These are phyloP conservation scores for Anarhynchus alexandrinus DNA, from an alignment of 2,113 vertebrate species.

Conservation along the genomic window DNA sequence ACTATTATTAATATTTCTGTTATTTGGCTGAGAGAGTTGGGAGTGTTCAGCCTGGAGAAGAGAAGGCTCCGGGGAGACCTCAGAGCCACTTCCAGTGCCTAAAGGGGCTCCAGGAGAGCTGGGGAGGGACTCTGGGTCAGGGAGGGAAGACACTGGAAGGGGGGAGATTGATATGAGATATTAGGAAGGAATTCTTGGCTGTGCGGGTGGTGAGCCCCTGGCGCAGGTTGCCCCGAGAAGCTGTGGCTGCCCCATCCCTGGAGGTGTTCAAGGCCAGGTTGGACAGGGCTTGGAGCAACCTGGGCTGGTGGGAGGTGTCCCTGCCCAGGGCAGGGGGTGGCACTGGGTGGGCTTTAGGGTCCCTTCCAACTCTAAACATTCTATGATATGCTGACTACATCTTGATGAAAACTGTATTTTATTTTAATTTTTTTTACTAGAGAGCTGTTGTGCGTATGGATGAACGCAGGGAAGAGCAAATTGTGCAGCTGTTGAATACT, in stretches of 20 bases:
- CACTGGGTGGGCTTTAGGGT: neutral
- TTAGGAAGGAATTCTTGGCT: neutral
- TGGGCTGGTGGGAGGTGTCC: neutral
- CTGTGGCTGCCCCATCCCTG: neutral
- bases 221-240: neutral
- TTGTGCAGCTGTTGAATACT: slow-evolving; percentile 86
- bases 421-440: slow-evolving; percentile 53
- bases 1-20: neutral
- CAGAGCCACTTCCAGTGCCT: neutral
- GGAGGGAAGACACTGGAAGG: neutral
- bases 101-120: neutral
- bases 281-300: neutral
- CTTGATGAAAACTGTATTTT: rapidly evolving
- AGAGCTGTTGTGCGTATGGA: slow-evolving; percentile 96
- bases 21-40: neutral
- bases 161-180: neutral
- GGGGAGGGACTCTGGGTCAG: neutral
- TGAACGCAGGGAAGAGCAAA: slow-evolving; percentile 89
- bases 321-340: neutral
- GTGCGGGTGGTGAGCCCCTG: neutral
- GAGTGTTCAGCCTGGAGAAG: neutral
- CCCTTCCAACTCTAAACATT: neutral
- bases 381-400: rapidly evolving
- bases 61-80: neutral
- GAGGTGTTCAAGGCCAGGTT: neutral